Evolutionary conservation across 2,797 vertebrate species (phyloP).

Genomic region (Microcaecilia unicolor): DNA sequence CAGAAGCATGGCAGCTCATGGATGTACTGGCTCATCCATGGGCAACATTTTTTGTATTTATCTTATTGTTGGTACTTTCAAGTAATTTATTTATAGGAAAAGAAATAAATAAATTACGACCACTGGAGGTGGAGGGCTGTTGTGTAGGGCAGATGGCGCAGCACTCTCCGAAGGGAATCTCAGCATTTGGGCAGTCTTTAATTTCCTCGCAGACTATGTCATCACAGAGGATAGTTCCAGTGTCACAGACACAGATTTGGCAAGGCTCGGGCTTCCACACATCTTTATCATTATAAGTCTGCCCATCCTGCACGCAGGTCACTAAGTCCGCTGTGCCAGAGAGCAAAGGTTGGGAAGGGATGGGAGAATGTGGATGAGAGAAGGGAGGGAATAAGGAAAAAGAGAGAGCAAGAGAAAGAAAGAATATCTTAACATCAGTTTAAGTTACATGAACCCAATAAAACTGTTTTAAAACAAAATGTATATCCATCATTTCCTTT

Average conservation of each 20-base stretch:
- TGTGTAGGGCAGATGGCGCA: slow-evolving; percentile 81
- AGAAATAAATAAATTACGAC: slow-evolving; percentile 91
- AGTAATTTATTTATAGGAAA: slow-evolving; percentile 86
- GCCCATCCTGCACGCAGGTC: slow-evolving; percentile 77
- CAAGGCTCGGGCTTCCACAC: slow-evolving; percentile 92
- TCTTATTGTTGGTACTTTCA: slow-evolving; percentile 5
- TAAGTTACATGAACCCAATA: no score
- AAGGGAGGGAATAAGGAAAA: slow-evolving; percentile 22
- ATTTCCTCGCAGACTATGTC: slow-evolving; percentile 86
- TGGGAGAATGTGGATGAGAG: slow-evolving; percentile 25
- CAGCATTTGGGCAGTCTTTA: slow-evolving; percentile 79
- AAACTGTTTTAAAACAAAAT: no score
- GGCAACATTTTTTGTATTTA: neutral
- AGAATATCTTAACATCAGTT: no score
- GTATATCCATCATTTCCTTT: no score
- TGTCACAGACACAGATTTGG: slow-evolving; percentile 92
- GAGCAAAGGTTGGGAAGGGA: slow-evolving; percentile 35
- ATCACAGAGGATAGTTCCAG: slow-evolving; percentile 82
- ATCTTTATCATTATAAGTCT: slow-evolving; percentile 85
- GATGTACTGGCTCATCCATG: slow-evolving; percentile 39
- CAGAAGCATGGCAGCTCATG: slow-evolving; percentile 26
- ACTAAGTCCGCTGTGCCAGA: slow-evolving; percentile 66
- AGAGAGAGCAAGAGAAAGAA: slow-evolving; percentile 46
- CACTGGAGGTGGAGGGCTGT: slow-evolving; percentile 55
- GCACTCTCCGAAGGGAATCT: slow-evolving; percentile 94